phyloP scores from a whole-genome alignment of 2,113 vertebrate genomes.

The Martes martes region DNA sequence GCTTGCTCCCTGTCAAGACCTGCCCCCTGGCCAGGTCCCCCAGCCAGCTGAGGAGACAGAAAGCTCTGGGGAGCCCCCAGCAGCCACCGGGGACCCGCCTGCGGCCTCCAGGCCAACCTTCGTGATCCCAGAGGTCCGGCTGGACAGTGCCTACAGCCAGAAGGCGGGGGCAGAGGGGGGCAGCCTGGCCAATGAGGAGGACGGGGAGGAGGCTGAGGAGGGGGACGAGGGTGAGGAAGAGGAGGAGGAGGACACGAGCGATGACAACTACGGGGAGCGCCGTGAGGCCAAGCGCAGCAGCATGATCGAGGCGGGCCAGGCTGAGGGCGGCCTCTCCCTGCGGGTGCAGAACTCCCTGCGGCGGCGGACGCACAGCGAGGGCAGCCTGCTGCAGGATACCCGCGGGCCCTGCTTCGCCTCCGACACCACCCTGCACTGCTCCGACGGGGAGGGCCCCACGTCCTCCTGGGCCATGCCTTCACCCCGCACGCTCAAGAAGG shows the following conservation, averaged over 20 bases:
- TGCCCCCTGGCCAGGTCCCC: background rate
- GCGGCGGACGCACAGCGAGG: constrained; percentile 96
- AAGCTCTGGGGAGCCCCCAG: background rate
- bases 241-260: constrained; percentile 85
- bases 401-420: constrained; percentile 92
- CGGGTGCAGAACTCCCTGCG: constrained; percentile 93
- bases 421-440: constrained; percentile 94
- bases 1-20: background rate
- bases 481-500: constrained; percentile 94
- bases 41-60: background rate
- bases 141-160: constrained; percentile 90
- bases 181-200: constrained; percentile 82
- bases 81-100: background rate
- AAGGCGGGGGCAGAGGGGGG: constrained; percentile 64
- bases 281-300: constrained; percentile 90
- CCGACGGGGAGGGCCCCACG: constrained; percentile 79
- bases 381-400: constrained; percentile 94
- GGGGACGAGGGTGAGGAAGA: constrained; percentile 85
- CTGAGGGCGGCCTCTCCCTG: constrained; percentile 86
- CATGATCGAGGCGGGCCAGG: constrained; percentile 87
- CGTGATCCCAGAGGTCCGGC: constrained; percentile 90
- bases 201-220: constrained; percentile 84
- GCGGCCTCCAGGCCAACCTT: constrained; percentile 81
- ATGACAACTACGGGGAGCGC: constrained; percentile 87
- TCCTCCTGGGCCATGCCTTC: constrained; percentile 91